Conservation (phyloP, 2,888 invertebrate genomes). For the Biston stratarius region DNA sequence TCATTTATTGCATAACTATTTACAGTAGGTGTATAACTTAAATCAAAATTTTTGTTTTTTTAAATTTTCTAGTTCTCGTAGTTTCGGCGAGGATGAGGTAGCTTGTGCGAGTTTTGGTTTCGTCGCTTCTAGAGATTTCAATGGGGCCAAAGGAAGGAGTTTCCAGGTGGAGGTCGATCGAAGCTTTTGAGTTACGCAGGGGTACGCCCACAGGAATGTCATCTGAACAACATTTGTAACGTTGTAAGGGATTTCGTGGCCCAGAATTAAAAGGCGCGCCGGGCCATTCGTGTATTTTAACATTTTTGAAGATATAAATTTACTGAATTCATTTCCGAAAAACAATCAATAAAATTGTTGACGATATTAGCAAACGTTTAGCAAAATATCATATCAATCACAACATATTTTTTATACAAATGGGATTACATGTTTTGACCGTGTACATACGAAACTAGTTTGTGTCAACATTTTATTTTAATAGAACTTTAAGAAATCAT, state of each 20-base stretch:
- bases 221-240: conserved; percentile 55
- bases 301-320: no score
- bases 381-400: no score
- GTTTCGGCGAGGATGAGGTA: conserved; percentile 63
- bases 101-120: conserved; percentile 49
- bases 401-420: no score
- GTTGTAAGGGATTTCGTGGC: background rate
- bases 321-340: no score
- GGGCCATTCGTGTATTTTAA: no score
- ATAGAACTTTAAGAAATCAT: no score
- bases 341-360: no score
- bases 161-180: conserved; percentile 68
- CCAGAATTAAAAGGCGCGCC: no score
- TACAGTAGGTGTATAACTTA: conserved; percentile 39
- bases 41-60: conserved; percentile 51
- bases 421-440: no score
- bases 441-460: no score
- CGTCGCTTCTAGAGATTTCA: conserved; percentile 27
- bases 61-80: conserved; percentile 51
- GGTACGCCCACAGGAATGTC: conserved; percentile 58
- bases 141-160: conserved; percentile 43
- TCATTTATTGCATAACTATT: conserved; percentile 62
- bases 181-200: conserved; percentile 71
- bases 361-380: no score
- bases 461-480: no score